Evolutionary conservation across 1,140 invertebrate species (phyloP).

Genomic region (Elymnias hypermnestra): DNA sequence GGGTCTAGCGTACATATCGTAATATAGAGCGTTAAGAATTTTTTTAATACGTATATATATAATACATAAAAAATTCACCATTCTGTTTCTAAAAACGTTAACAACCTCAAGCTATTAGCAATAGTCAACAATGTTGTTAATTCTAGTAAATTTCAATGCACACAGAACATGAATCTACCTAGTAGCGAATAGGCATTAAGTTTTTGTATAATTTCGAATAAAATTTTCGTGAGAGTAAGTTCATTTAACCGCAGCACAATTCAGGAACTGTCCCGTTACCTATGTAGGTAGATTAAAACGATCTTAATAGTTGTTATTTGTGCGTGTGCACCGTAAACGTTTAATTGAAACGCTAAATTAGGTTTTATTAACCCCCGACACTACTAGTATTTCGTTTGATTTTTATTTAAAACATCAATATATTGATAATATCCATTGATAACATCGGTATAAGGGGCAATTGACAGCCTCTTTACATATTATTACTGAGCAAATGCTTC

Average conservation of each 20-base stretch:
- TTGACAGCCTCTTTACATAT: too few species aligned
- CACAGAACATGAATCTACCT: constrained; percentile 56
- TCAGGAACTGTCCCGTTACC: constrained; percentile 27
- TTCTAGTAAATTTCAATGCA: constrained; percentile 63
- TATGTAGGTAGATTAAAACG: constrained; percentile 14
- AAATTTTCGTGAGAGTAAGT: constrained; percentile 16
- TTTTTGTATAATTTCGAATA: constrained; percentile 22
- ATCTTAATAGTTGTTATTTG: constrained; percentile 16
- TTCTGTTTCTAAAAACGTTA: constrained; percentile 72
- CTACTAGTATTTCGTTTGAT: neutral
- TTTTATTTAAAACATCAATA: too few species aligned
- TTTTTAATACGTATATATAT: constrained; percentile 60
- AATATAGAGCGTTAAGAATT: constrained; percentile 63
- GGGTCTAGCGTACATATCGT: constrained; percentile 68
- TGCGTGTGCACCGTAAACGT: constrained; percentile 28
- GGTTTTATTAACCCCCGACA: neutral
- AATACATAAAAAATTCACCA: constrained; percentile 72
- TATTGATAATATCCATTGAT: too few species aligned
- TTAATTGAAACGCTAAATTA: too few species aligned
- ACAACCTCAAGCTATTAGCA: constrained; percentile 76
- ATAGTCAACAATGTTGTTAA: constrained; percentile 75
- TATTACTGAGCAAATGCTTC: too few species aligned
- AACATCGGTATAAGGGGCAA: too few species aligned
- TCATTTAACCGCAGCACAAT: constrained; percentile 22
- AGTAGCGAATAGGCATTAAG: constrained; percentile 16